These are phyloP conservation scores for Lysandra coridon DNA, from an alignment of 2,888 invertebrate species.

Conservation along the genomic window DNA sequence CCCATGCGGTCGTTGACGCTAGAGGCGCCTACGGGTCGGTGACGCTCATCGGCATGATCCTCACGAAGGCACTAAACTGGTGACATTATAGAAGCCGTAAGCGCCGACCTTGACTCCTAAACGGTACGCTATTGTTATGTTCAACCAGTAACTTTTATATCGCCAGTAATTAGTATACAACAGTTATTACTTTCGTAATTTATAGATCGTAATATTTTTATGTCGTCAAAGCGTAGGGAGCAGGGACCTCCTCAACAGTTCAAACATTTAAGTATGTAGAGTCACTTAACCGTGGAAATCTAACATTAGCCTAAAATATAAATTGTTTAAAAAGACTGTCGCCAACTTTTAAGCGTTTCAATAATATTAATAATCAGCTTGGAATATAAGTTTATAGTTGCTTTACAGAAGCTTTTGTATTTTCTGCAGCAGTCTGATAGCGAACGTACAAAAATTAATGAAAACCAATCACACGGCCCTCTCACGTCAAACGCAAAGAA, in stretches of 20 bases:
- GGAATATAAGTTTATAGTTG: neutral
- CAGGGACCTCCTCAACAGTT: neutral
- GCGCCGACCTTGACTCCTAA: conserved; percentile 53
- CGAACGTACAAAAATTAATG: conserved; percentile 25
- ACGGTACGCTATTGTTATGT: conserved; percentile 15
- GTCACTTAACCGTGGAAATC: neutral
- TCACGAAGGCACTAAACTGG: conserved; percentile 51
- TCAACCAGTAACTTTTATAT: conserved; percentile 10
- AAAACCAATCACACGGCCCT: conserved; percentile 29
- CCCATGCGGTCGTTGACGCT: conserved; percentile 53
- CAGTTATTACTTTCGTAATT: conserved; percentile 19
- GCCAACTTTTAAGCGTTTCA: neutral
- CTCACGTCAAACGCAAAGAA: conserved; percentile 28
- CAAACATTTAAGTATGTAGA: neutral
- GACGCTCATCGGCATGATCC: conserved; percentile 44
- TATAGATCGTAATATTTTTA: conserved; percentile 13
- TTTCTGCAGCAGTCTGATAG: neutral
- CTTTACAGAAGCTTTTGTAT: neutral
- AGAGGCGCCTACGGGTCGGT: conserved; percentile 47
- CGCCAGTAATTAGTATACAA: conserved; percentile 17
- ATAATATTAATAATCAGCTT: neutral
- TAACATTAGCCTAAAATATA: neutral
- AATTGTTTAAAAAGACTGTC: neutral
- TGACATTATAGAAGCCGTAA: conserved; percentile 56
- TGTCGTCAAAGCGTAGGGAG: neutral